Base-by-base conservation (phyloP, 2,113 vertebrate genomes). In the Pachycephala philippinensis region DNA sequence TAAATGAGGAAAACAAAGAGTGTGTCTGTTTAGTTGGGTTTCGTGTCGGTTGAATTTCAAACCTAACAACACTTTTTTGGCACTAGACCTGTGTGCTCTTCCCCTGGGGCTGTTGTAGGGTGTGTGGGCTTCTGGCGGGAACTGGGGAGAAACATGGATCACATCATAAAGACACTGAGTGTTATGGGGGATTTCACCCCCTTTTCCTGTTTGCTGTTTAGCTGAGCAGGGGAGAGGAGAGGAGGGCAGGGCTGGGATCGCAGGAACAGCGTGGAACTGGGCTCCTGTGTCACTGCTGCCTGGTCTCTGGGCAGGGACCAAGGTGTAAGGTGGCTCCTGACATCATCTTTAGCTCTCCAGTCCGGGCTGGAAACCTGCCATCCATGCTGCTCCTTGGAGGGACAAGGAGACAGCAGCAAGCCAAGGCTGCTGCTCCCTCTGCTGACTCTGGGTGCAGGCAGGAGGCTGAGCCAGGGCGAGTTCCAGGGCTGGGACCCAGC, bases 371-470 rank as follows among this genome's bases (percentile, higher is more conserved):
- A 60, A 79, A 20, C 4, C 23, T 59, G n/a, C 61, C 45, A 7
- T 1, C n/a, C 10, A 0, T 2, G 5, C 28, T 44, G 56, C 15
- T 71, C 11, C 89, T 71, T 5, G 4, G 20, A 76, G 59, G 49
- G 37, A 40, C 49, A 35, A 9, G 87, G 52, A 39, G 86, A 31
- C 3, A 2, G 7, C 50, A 81, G 54, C 33, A 37, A 94, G 83
- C 5, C 50, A 31, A 57, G 84, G 86, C 60, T 93, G 89, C 86
- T 96, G 77, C 96, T 96, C 91, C 77, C 68, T 89, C 80, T 95
- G 91, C 89, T 0, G 84, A 84, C 86, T 50, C 87, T 1, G 8
- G 42, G 19, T 7, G 33, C 2, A 5, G 37, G 26, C 15, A 3
- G 54, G 63, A 45, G 72, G 72, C 52, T 42, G 44, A 68, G 53